Evolutionary conservation across 2,888 invertebrate species (phyloP).

Genomic region (Galeopsomyia nigrocyanea): DNA sequence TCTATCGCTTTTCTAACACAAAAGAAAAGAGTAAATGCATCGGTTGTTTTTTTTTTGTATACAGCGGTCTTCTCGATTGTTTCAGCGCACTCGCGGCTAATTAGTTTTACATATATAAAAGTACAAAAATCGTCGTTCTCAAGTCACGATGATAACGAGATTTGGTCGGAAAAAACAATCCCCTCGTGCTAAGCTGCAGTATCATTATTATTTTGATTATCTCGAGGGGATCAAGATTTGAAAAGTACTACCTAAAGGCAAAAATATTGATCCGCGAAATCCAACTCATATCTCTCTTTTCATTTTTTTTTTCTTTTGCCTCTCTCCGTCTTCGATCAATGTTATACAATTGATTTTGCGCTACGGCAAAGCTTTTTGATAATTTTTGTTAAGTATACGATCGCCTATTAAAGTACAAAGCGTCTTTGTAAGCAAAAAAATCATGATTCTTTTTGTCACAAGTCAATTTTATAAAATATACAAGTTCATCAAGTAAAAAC

Average conservation of each 20-base stretch:
- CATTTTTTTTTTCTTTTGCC: not conserved
- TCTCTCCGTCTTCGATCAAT: not conserved
- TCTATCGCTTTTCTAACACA: not conserved
- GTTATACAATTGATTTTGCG: constrained; percentile 17
- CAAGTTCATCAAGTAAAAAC: not conserved
- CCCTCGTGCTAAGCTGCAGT: constrained; percentile 2
- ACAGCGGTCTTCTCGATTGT: constrained; percentile 17
- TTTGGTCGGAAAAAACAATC: constrained; percentile 41
- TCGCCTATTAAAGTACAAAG: constrained; percentile 47
- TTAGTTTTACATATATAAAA: constrained; percentile 42
- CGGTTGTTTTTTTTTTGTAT: too few relatives aligned
- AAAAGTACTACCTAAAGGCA: constrained; percentile 28
- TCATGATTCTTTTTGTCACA: constrained; percentile 6
- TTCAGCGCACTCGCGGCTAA: constrained; percentile 41
- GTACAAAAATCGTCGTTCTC: constrained; percentile 48
- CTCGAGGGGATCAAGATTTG: not conserved
- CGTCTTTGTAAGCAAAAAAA: constrained; percentile 34
- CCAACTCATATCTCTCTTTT: constrained; percentile 19
- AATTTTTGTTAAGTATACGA: constrained; percentile 45
- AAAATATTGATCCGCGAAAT: constrained; percentile 36
- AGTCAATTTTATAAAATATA: constrained; percentile 35
- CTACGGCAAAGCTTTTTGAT: constrained; percentile 34
- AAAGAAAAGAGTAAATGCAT: constrained; percentile 24
- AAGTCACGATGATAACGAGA: constrained; percentile 33
- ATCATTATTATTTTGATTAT: constrained; percentile 16